Conservation (phyloP, 2,113 vertebrate genomes). For the Myrmophylax atrothorax region DNA sequence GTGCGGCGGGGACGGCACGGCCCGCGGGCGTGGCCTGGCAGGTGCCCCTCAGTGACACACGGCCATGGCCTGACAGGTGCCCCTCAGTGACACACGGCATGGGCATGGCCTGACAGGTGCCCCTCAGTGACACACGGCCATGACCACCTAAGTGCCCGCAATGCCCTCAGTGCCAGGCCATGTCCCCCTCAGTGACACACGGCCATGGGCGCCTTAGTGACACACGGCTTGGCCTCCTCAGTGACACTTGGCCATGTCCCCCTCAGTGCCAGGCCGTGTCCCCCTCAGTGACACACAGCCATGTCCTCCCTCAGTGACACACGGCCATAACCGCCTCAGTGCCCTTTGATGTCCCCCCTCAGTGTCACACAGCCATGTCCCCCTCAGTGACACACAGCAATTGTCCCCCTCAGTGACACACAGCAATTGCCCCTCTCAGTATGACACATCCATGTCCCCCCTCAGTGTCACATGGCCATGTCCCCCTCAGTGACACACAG, state of each 20-base stretch:
- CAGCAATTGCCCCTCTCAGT: no score
- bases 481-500: neutral
- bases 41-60: no score
- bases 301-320: no score
- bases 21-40: no score
- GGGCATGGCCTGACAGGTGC: rapidly evolving
- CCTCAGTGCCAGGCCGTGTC: no score
- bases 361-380: neutral
- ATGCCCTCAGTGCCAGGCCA: neutral
- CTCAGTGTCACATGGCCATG: neutral
- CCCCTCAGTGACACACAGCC: no score
- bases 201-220: neutral
- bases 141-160: no score
- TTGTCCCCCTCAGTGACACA: no score
- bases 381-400: neutral
- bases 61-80: rapidly evolving
- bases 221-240: no score
- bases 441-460: neutral
- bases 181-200: neutral
- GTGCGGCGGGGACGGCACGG: no score
- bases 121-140: neutral
- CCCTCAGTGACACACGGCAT: neutral
- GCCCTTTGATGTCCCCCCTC: no score
- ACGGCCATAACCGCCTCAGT: no score
- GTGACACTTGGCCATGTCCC: neutral